Percentiles rank a stretch among this genome's conserved stretches.
These are phyloP conservation scores for Megaustenia siamemsis DNA, from an alignment of 2,888 invertebrate genomes.

Conservation along the genomic window DNA sequence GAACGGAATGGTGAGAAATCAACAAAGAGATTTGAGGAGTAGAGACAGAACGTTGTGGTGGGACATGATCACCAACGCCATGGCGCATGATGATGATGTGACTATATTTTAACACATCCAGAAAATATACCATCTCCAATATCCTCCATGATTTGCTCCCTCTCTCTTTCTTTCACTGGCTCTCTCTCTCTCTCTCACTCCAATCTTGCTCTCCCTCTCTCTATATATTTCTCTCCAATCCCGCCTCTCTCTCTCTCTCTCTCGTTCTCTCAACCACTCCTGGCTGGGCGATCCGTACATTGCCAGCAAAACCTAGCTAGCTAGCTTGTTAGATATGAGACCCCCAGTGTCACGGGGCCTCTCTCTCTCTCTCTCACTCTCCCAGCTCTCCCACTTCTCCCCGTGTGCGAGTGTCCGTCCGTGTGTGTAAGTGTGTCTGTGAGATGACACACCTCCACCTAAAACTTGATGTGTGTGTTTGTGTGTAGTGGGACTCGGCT, in stretches of 20 bases:
- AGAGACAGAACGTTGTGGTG: too few species aligned
- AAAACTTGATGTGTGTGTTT: neutral
- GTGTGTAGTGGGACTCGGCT: constrained; percentile 32
- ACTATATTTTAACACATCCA: neutral
- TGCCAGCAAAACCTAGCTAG: neutral
- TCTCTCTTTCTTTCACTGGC: constrained; percentile 39
- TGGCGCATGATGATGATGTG: too few species aligned
- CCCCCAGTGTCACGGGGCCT: neutral
- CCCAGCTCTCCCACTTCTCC: constrained; percentile 1
- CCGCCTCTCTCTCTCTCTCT: constrained; percentile 19
- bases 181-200: constrained; percentile 20
- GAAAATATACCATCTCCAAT: neutral
- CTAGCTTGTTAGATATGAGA: too few species aligned
- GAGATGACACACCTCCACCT: neutral
- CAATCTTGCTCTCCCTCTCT: neutral
- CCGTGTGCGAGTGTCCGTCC: constrained; percentile 25
- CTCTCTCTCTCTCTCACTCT: constrained; percentile 11
- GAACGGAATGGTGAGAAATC: too few species aligned
- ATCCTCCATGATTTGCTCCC: constrained; percentile 11
- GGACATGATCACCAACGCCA: too few species aligned
- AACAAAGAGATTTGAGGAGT: too few species aligned
- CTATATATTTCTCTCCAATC: constrained; percentile 16
- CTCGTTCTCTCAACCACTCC: neutral
- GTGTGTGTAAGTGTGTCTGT: constrained; percentile 18
- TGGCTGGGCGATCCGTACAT: constrained; percentile 3